These are phyloP conservation scores for Pogonognathellus flavescens DNA, from an alignment of 1,140 invertebrate species.

Conservation along the genomic window DNA sequence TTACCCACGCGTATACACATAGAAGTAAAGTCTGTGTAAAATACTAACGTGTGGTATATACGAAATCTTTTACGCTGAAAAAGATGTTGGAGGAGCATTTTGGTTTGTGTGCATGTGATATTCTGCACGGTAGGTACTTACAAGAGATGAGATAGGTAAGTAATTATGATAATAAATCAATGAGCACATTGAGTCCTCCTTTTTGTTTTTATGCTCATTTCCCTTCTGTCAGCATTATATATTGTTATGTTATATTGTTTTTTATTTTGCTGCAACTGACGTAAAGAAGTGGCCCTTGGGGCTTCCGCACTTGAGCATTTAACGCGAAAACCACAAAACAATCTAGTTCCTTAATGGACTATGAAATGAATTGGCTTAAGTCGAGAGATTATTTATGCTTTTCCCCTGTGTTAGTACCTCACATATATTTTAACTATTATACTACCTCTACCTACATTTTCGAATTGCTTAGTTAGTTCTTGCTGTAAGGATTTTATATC, in stretches of 20 bases:
- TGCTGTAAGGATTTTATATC: too few relatives aligned
- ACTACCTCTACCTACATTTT: neutral
- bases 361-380: neutral
- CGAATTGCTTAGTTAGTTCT: too few relatives aligned
- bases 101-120: too few relatives aligned
- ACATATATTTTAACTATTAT: neutral
- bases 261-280: neutral
- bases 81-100: too few relatives aligned
- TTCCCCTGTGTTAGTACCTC: neutral
- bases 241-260: slow-evolving; percentile 8
- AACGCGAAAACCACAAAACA: neutral
- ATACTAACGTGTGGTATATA: too few relatives aligned
- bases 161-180: slow-evolving; percentile 31
- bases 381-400: slow-evolving; percentile 20
- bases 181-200: neutral
- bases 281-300: slow-evolving; percentile 22
- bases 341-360: slow-evolving; percentile 9
- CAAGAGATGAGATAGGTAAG: neutral
- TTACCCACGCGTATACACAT: too few relatives aligned
- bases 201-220: slow-evolving; percentile 1
- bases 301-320: slow-evolving; percentile 41
- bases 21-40: too few relatives aligned
- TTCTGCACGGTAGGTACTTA: too few relatives aligned
- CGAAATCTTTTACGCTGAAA: too few relatives aligned
- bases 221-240: neutral